Conservation (phyloP, 30 jellyfish, hydroid and myxozoan species). For the Nemopilema nomurai region DNA sequence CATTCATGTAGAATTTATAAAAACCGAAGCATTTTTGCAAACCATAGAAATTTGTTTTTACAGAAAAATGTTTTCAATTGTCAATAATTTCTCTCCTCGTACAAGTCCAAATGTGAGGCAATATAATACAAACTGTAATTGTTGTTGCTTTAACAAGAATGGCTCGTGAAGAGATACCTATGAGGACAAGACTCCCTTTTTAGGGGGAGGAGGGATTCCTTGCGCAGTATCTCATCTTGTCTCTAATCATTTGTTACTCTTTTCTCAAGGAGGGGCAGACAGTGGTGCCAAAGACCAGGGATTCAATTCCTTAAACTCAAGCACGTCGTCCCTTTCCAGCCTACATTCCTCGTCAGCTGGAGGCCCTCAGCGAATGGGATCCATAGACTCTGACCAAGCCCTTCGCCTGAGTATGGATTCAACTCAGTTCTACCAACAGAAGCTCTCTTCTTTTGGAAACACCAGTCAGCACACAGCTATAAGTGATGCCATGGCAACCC, state of each 20-base stretch:
- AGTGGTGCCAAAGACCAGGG: neutral
- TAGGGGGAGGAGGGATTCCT: neutral
- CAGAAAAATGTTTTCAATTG: no score
- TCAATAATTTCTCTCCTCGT: no score
- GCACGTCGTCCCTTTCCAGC: conserved; percentile 34
- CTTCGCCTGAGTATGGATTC: neutral
- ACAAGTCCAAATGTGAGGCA: no score
- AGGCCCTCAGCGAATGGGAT: neutral
- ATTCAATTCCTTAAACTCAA: conserved; percentile 17
- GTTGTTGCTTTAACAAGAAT: no score
- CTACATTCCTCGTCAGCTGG: conserved; percentile 15
- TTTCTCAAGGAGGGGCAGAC: conserved; percentile 12
- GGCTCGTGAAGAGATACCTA: no score
- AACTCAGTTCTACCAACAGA: no score
- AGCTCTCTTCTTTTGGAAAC: no score
- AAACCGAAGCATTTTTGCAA: no score
- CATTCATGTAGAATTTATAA: neutral
- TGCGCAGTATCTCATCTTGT: neutral
- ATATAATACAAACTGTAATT: no score
- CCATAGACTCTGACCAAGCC: neutral
- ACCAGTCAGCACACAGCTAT: no score
- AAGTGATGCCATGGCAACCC: no score
- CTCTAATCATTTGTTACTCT: neutral
- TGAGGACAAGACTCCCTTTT: neutral
- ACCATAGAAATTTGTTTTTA: no score